Evolutionary conservation across 2,888 invertebrate genomes (phyloP).

Genomic region (Asteroscopus sphinx): DNA sequence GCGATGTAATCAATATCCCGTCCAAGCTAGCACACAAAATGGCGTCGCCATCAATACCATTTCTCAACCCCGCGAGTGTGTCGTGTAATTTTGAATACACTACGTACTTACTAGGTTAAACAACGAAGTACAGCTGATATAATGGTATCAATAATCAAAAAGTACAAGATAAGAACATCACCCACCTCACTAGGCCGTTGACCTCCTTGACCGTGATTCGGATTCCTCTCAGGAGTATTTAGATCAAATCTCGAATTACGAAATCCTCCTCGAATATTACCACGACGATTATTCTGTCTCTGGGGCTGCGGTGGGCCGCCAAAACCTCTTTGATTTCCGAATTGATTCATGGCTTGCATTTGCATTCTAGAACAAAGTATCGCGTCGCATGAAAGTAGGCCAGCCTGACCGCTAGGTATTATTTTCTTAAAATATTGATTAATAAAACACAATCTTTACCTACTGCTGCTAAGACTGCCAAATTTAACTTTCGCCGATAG

Average conservation of each 20-base stretch:
- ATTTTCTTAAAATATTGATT: background rate
- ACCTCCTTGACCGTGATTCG: slow-evolving; percentile 79
- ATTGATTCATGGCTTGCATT: slow-evolving; percentile 85
- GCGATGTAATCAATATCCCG: slow-evolving; percentile 30
- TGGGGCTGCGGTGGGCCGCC: slow-evolving; percentile 87
- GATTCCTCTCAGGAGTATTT: slow-evolving; percentile 68
- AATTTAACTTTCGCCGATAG: slow-evolving; percentile 6
- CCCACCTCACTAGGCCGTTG: slow-evolving; percentile 83
- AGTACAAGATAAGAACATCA: slow-evolving; percentile 9
- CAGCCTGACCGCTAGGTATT: background rate
- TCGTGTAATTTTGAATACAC: too few relatives aligned
- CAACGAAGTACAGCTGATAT: background rate
- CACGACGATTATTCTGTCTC: slow-evolving; percentile 80
- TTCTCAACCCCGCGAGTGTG: too few relatives aligned
- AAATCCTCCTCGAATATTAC: slow-evolving; percentile 78
- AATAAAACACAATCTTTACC: slow-evolving; percentile 27
- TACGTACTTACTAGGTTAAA: too few relatives aligned
- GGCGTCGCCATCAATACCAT: slow-evolving; percentile 36
- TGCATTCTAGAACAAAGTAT: slow-evolving; percentile 70
- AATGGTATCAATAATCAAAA: background rate
- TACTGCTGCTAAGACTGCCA: slow-evolving; percentile 12
- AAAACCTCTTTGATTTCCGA: slow-evolving; percentile 82
- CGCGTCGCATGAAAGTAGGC: slow-evolving; percentile 16
- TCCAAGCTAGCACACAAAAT: slow-evolving; percentile 47
- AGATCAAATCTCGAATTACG: slow-evolving; percentile 85